These are phyloP conservation scores for Mesopsocus fuscifrons DNA, from an alignment of 2,888 invertebrate species.

Conservation along the genomic window DNA sequence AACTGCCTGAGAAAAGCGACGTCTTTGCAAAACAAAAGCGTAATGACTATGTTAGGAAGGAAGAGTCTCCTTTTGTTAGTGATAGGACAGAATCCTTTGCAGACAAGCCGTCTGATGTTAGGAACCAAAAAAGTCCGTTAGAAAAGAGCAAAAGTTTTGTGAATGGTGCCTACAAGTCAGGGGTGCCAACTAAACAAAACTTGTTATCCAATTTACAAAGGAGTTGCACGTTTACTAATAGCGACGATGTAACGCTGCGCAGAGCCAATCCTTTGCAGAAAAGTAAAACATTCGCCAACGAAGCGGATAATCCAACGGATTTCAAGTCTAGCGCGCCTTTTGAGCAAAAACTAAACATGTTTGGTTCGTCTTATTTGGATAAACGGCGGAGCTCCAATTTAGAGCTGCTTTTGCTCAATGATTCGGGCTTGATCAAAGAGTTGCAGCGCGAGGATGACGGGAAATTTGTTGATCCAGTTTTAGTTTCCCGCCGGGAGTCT, in stretches of 20 bases:
- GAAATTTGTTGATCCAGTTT: conserved; percentile 1
- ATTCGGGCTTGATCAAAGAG: neutral
- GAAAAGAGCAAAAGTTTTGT: too few relatives aligned
- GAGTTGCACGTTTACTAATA: conserved; percentile 2
- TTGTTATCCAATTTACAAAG: neutral
- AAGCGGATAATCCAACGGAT: neutral
- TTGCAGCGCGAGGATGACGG: neutral
- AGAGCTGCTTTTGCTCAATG: neutral
- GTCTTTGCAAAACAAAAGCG: neutral
- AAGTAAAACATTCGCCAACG: conserved; percentile 2
- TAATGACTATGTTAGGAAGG: too few relatives aligned
- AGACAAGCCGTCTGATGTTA: too few relatives aligned
- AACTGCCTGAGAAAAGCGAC: neutral
- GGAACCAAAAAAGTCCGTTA: too few relatives aligned
- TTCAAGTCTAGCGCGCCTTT: neutral
- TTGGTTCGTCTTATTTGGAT: neutral
- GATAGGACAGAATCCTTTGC: too few relatives aligned
- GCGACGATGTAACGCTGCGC: neutral
- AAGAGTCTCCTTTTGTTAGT: too few relatives aligned
- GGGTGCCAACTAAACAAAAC: neutral
- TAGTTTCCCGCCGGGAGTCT: neutral
- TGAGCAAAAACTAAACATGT: conserved; percentile 2
- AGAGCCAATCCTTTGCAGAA: neutral
- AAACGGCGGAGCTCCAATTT: conserved; percentile 3
- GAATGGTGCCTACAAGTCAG: neutral